Base-by-base conservation (phyloP, 1,140 invertebrate genomes). In the Papilio polytes region DNA sequence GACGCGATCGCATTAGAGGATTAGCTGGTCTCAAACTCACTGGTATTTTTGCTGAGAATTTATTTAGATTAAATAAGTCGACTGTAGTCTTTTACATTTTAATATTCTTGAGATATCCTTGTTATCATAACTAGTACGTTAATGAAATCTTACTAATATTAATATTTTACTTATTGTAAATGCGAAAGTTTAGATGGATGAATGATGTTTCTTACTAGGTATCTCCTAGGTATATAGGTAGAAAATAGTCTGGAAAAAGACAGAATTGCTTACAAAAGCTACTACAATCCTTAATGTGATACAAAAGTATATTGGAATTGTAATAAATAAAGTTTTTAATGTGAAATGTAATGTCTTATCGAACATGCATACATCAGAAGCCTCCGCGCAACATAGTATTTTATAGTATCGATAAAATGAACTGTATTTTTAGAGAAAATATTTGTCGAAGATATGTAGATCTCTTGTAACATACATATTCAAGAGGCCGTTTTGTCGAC, bases 1-100 rank as follows among this genome's bases (percentile, higher is more conserved):
- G 81, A 73, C 79, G 59, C 20, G 59, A 63, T 63, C 59, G 59
- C 59, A 63, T 63, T 63, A 26, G 59, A 26, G 59, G 59, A 63
- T 63, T 63, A 26, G n/a, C 0, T n/a, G 56, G 20, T 66, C 63
- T 66, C 63, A 66, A 73, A 73, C 46, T 46, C 41, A 73, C 36
- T 73, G 7, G 70, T 9, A 73, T 46, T 73, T 73, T 44, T 66
- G 26, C 26, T 66, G 8, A 8, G 26, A 66, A 36, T 66, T 66
- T 31, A 70, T 36, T 70, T 70, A 31, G 63, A 70, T 70, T 36
- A 70, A 70, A 70, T 70, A 31, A 31, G 53, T 20, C n/a, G 53
- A n/a, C 18, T 56, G 53, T 56, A 18, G 18, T 18, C n/a, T 20
- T n/a, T 56, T 1, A 3, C 3, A 8, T 20, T 59, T 20, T 59